These are phyloP conservation scores for Hyphantria cunea DNA, from an alignment of 1,140 invertebrate genomes.

Conservation along the genomic window DNA sequence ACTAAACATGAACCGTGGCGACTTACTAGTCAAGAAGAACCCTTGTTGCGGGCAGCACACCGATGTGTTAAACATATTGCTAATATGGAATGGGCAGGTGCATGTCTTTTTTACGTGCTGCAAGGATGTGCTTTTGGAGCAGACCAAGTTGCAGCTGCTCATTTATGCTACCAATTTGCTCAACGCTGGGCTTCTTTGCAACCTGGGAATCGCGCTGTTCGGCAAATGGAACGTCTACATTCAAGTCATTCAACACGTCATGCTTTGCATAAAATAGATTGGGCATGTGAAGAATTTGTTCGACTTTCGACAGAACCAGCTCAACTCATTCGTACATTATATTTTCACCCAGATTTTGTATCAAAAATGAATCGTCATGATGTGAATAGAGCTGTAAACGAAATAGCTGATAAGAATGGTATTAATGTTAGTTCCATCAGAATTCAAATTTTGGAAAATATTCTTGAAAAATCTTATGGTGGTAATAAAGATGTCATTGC, in stretches of 20 bases:
- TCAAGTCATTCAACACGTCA: conserved; percentile 82
- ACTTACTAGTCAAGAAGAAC: conserved; percentile 66
- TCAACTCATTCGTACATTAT: conserved; percentile 81
- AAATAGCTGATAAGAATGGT: conserved; percentile 81
- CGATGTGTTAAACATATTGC: conserved; percentile 74
- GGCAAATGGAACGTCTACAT: conserved; percentile 81
- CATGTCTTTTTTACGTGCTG: conserved; percentile 77
- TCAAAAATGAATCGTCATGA: conserved; percentile 78
- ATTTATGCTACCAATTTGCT: conserved; percentile 83
- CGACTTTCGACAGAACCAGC: conserved; percentile 79
- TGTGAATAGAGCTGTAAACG: conserved; percentile 81
- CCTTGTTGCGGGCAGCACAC: conserved; percentile 70
- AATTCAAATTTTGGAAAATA: conserved; percentile 77
- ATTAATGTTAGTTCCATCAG: conserved; percentile 75
- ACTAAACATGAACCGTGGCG: conserved; percentile 67
- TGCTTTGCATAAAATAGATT: conserved; percentile 81
- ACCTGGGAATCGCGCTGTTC: conserved; percentile 70
- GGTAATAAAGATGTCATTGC: conserved; percentile 46
- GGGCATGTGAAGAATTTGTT: conserved; percentile 81
- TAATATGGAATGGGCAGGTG: conserved; percentile 81
- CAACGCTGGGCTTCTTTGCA: conserved; percentile 77
- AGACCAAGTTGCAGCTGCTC: conserved; percentile 83
- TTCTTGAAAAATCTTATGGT: conserved; percentile 61
- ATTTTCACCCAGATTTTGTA: conserved; percentile 80
- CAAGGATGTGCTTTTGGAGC: conserved; percentile 79